Base-by-base conservation (phyloP, 2,797 vertebrate species). In the Hapalemur alaotrensis region DNA sequence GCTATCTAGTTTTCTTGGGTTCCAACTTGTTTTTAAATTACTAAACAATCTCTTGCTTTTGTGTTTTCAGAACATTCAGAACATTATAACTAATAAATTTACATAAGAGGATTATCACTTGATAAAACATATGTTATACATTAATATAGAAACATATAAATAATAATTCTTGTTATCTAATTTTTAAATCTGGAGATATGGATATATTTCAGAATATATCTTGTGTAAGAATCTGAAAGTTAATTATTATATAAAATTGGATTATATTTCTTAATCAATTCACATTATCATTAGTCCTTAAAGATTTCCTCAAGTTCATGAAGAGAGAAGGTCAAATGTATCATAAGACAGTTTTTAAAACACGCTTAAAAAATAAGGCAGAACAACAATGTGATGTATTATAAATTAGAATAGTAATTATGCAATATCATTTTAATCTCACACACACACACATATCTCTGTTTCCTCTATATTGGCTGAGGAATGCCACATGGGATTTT, bases 201-300 rank as follows among this genome's bases (percentile, higher is more conserved):
- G 41, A 70, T 91, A 46, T 91, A 76, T 82, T 50, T 78, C 18
- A 91, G 20, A 89, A 78, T 88, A 79, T 85, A 69, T 76, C 72
- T 80, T 83, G 92, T 43, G 6, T 96, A 79, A 90, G 23, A 79
- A 63, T 80, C 7, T 59, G 14, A 76, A 93, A 86, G 15, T 0
- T 69, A 93, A 81, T 96, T 89, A 72, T 69, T 75, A 35, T 52
- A 67, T 67, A 73, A 63, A 95, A 85, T 89, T 85, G 57, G 88
- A 95, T 57, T 73, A 81, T 50, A 0, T 69, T 76, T 35, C 32
- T 81, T 85, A 87, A 76, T 38, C 57, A 50, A 84, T 85, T 5
- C 54, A 90, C 38, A 13, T 41, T 95, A 87, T 76, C 8, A 10
- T 79, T 70, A 88, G 50, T 38, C 4, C 23, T 80, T 93, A 90